phyloP scores from a whole-genome alignment of 2,113 vertebrate species.

The Melanocharis versteri region DNA sequence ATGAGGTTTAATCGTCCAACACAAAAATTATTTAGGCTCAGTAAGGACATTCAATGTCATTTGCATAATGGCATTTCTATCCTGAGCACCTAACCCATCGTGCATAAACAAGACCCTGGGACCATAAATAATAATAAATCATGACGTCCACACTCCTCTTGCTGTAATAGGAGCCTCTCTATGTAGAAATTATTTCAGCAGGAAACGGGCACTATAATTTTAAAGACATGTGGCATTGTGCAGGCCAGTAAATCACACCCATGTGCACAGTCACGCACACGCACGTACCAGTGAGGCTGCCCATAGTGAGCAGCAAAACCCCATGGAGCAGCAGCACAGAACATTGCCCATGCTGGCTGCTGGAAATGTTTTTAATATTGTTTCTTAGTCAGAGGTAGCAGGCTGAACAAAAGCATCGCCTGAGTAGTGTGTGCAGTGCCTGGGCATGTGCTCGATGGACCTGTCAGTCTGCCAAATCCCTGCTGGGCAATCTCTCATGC shows the following conservation, averaged over 20 bases:
- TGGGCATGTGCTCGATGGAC: rapidly evolving
- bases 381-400: not conserved
- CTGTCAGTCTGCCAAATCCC: no score
- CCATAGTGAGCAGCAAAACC: not conserved
- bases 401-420: not conserved
- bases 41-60: conserved; percentile 87
- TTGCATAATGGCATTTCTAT: conserved; percentile 99
- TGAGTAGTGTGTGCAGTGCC: not conserved
- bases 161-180: conserved; percentile 79
- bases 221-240: conserved; percentile 74
- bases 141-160: conserved; percentile 73
- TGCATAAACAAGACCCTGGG: conserved; percentile 83
- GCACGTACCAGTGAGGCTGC: not conserved
- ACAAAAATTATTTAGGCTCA: conserved; percentile 88
- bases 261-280: not conserved
- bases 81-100: conserved; percentile 81
- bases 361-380: not conserved
- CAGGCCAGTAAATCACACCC: conserved; percentile 68
- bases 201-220: conserved; percentile 81
- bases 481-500: rapidly evolving
- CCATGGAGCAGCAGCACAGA: not conserved
- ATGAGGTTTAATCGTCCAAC: conserved; percentile 96
- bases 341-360: not conserved
- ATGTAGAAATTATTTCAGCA: conserved; percentile 82
- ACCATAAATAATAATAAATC: conserved; percentile 89